A percentile compares a stretch with the other conserved stretches of the same genome.
Evolutionary conservation across 2,113 vertebrate genomes (phyloP).

Genomic region (Mirounga angustirostris): DNA sequence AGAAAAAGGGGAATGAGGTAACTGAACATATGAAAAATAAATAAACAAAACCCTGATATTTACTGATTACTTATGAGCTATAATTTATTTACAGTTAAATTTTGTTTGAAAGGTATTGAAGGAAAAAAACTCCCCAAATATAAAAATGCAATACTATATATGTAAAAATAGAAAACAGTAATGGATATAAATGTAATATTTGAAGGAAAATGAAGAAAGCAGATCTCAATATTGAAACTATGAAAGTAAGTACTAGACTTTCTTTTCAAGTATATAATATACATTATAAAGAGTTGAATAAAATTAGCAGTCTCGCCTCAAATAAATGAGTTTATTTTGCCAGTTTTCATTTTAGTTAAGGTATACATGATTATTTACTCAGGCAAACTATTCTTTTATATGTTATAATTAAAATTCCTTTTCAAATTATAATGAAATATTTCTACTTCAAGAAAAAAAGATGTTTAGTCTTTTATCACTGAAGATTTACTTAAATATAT

Average conservation of each 20-base stretch:
- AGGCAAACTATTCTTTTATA: not conserved
- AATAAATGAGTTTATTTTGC: not conserved
- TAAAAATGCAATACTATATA: not conserved
- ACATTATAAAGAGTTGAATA: not conserved
- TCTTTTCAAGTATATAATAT: not conserved
- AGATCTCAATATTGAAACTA: not conserved
- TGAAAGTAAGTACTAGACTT: not conserved
- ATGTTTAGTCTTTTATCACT: not conserved
- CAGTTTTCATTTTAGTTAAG: not conserved
- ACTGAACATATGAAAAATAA: not conserved
- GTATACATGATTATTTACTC: not conserved
- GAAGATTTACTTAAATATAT: not conserved
- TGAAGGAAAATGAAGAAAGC: not conserved
- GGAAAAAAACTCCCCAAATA: not conserved
- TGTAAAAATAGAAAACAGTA: not conserved
- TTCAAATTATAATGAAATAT: not conserved
- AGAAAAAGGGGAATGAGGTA: not conserved
- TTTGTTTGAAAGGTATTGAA: not conserved
- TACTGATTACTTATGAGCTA: not conserved
- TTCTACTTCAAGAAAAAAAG: not conserved
- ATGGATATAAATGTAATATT: not conserved
- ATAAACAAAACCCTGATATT: not conserved
- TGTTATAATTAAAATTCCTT: not conserved
- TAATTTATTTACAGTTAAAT: not conserved
- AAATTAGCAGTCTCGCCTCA: not conserved